phyloP scores from a whole-genome alignment of 1,140 invertebrate genomes.

The Meloidogyne floridensis region DNA sequence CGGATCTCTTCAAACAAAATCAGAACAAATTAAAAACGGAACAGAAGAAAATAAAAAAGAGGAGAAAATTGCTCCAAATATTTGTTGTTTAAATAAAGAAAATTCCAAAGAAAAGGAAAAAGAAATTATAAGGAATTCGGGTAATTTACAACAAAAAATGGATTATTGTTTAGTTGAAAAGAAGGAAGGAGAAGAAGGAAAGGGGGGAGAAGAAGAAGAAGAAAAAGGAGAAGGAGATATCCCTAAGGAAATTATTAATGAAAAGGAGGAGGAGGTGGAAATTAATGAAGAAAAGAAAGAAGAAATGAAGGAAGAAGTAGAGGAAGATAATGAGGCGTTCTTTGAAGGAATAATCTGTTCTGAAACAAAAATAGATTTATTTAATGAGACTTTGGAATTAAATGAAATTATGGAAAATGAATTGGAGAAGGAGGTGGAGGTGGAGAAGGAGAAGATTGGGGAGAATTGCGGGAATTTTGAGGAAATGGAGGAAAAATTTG shows the following conservation, averaged over 20 bases:
- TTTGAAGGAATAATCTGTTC: neutral
- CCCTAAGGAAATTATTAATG: neutral
- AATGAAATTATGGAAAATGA: neutral
- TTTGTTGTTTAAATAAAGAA: neutral
- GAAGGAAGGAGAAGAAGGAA: neutral
- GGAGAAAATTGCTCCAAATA: neutral
- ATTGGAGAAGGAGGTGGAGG: neutral
- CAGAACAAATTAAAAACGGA: neutral
- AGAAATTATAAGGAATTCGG: neutral
- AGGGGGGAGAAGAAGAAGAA: neutral
- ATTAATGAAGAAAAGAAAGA: neutral
- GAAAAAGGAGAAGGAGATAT: too few species aligned
- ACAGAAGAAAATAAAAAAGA: neutral
- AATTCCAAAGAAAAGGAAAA: neutral
- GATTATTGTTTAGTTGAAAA: neutral
- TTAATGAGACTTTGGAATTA: neutral
- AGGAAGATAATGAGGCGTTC: neutral
- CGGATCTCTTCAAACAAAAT: neutral
- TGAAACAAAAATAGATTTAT: neutral
- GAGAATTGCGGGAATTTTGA: too few species aligned
- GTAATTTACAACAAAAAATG: neutral
- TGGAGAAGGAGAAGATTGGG: neutral
- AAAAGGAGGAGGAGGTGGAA: neutral
- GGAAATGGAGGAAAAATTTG: neutral
- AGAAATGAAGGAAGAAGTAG: neutral